Percentiles rank a stretch among this genome's conserved stretches.
Conservation (phyloP, 2,113 vertebrate genomes). For the Anolis sagrei region DNA sequence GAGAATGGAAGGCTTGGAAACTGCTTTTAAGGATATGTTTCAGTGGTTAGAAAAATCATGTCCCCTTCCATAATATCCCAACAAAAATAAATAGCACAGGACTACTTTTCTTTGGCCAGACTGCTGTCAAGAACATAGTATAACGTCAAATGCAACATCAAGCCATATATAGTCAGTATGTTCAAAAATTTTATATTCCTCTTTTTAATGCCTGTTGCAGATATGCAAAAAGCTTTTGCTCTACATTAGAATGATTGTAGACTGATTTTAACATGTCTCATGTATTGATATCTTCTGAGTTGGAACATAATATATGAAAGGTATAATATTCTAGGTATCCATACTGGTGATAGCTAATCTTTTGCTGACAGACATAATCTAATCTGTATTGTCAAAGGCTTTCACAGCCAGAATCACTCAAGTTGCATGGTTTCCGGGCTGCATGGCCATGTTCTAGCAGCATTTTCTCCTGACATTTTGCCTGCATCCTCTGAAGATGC, state of each 20-base stretch:
- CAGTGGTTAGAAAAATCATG: constrained; percentile 43
- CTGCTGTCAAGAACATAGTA: neutral
- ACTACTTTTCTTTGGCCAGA: constrained; percentile 33
- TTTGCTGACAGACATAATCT: neutral
- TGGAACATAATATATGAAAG: neutral
- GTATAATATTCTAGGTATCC: neutral
- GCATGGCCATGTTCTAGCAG: neutral
- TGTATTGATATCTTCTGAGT: neutral
- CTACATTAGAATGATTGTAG: fast-evolving
- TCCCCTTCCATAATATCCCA: neutral
- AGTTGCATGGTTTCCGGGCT: no score
- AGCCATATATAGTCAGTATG: neutral
- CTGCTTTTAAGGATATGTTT: constrained; percentile 55
- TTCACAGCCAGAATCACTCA: no score
- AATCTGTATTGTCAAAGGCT: neutral
- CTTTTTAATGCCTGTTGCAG: neutral
- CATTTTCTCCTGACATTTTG: neutral
- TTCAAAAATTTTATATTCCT: neutral
- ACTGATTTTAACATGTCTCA: fast-evolving
- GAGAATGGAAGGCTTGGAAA: constrained; percentile 55
- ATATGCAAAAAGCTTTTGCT: constrained; percentile 1
- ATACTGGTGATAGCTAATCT: neutral
- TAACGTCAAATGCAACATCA: constrained; percentile 14
- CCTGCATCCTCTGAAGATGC: neutral
- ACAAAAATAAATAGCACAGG: constrained; percentile 33